These are phyloP conservation scores for Eutolmus rufibarbis DNA, from an alignment of 2,888 invertebrate genomes.

Conservation along the genomic window DNA sequence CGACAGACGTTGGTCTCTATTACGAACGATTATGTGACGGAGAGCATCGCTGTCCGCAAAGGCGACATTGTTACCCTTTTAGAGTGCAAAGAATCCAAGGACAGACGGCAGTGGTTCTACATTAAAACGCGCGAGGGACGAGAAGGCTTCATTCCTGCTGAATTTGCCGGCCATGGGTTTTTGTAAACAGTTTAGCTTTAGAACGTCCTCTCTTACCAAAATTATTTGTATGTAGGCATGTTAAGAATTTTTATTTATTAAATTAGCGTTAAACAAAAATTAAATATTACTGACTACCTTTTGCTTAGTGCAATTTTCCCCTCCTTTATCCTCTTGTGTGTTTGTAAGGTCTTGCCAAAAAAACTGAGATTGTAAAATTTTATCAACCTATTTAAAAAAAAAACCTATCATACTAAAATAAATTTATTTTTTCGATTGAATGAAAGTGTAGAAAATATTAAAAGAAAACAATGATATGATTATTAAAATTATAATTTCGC, in stretches of 20 bases:
- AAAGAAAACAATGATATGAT: too few relatives aligned
- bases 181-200: slow-evolving; percentile 62
- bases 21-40: slow-evolving; percentile 70
- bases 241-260: slow-evolving; percentile 36
- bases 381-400: too few relatives aligned
- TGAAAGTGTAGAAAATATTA: too few relatives aligned
- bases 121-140: slow-evolving; percentile 74
- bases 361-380: too few relatives aligned
- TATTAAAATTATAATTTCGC: too few relatives aligned
- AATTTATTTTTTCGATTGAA: too few relatives aligned
- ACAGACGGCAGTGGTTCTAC: slow-evolving; percentile 78
- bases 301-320: neutral
- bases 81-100: slow-evolving; percentile 66
- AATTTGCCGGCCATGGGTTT: slow-evolving; percentile 79
- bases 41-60: slow-evolving; percentile 71
- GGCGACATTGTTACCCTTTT: slow-evolving; percentile 80
- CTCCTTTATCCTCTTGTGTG: neutral
- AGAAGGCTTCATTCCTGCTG: slow-evolving; percentile 80
- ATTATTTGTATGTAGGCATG: slow-evolving; percentile 13
- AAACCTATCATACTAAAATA: too few relatives aligned
- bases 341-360: neutral
- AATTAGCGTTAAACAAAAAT: slow-evolving; percentile 18
- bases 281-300: neutral
- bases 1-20: slow-evolving; percentile 77
- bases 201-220: slow-evolving; percentile 27